phyloP scores from a whole-genome alignment of 2,797 vertebrate genomes.

The Ispidina lecontei region DNA sequence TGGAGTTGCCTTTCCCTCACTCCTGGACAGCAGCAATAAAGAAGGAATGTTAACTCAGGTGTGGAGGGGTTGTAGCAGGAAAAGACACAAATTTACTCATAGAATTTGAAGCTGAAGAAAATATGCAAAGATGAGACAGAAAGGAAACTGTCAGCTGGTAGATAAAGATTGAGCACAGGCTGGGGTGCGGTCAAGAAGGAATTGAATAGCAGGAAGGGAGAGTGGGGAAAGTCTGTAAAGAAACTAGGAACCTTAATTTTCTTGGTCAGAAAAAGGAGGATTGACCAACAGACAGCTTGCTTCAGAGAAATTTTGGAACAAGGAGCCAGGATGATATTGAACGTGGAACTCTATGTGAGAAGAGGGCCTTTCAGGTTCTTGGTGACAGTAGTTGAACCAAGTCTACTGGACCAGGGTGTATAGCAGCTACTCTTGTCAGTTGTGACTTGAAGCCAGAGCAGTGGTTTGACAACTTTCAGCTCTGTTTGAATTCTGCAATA shows the following conservation, averaged over 20 bases:
- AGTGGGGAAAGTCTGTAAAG: background rate
- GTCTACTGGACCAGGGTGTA: background rate
- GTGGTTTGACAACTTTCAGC: background rate
- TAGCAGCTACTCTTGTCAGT: background rate
- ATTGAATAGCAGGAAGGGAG: background rate
- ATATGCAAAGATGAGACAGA: background rate
- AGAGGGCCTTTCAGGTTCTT: background rate
- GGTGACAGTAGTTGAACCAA: background rate
- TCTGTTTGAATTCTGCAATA: background rate
- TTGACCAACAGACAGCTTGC: background rate
- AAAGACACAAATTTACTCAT: slow-evolving; percentile 29
- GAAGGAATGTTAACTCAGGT: background rate
- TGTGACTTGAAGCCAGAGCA: background rate
- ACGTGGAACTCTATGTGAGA: background rate
- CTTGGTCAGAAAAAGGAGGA: background rate
- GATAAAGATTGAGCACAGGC: slow-evolving; percentile 36
- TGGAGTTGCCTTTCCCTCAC: background rate
- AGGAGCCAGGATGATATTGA: background rate
- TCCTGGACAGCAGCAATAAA: background rate
- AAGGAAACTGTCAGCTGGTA: slow-evolving; percentile 16
- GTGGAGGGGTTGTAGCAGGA: background rate
- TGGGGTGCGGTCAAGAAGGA: background rate
- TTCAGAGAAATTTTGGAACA: background rate
- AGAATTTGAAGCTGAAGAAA: background rate
- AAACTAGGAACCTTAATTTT: background rate